Evolutionary conservation across 2,888 invertebrate genomes (phyloP), one percentile per base, ranked within the genome.

Genomic region (Parnassius mnemosyne): DNA sequence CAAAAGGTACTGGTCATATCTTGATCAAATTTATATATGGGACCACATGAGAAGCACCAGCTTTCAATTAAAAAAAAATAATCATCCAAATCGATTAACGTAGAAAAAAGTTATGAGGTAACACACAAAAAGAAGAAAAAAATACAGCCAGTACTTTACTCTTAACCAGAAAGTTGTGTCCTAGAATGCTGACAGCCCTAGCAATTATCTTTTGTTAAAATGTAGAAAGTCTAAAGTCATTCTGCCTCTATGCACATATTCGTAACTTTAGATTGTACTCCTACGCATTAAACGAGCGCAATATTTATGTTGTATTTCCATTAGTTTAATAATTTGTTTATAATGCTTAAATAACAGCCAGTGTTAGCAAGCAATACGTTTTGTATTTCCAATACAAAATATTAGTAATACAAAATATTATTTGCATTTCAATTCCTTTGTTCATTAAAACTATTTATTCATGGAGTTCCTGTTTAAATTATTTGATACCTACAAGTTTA

Each of bases 381-480:
- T 41, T 55, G 50, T n/a, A 55, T 50, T 50, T 41, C 16, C 41
- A 34, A 47, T 46, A 13, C 20, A 52, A 46, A 46, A 11, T 41
- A 10, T 12, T 9, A 56, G 41, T 7, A 57, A 42, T 56, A 49
- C 44, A 56, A 56, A 61, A 60, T 13, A 49, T 12, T 62, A 54
- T 62, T 62, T 57, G 43, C 49, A 58, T 58, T 50, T 43, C 57
- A 47, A 50, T 55, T 51, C 53, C 53, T 58, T 34, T 12, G 34
- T 44, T 50, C 11, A 10, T 53, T 53, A 53, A 47, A 53, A 46
- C 13, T 57, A 59, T 65, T 62, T 59, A 56, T 50, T 53, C 16
- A n/a, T 34, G 25, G 25, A 34, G 57, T 43, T 62, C 62, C 62
- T 62, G 62, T 62, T 57, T 57, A 57, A 16, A 50, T 49, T 16